Percentiles rank a stretch among this genome's conserved stretches.
These are phyloP conservation scores for Chaetodon trifasciatus DNA, from an alignment of 2,797 vertebrate genomes.

Conservation along the genomic window DNA sequence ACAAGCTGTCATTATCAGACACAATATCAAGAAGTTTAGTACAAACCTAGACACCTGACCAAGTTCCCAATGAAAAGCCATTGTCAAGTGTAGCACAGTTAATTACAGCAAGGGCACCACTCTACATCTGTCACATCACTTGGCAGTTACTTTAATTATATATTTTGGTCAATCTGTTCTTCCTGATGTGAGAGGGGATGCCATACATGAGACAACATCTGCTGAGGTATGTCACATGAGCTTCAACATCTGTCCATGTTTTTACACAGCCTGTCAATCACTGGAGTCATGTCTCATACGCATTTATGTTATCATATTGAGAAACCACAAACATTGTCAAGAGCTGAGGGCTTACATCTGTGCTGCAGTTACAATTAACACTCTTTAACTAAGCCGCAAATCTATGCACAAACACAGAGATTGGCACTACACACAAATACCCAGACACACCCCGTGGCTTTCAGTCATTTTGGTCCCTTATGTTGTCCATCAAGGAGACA, in stretches of 20 bases:
- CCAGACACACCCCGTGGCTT: conserved; percentile 78
- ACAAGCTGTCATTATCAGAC: conserved; percentile 24
- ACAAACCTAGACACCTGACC: conserved; percentile 65
- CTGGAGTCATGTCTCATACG: conserved; percentile 53
- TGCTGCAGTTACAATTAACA: conserved; percentile 66
- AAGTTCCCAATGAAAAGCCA: conserved; percentile 57
- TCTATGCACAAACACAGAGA: conserved; percentile 56
- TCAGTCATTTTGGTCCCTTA: conserved; percentile 85
- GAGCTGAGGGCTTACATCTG: conserved; percentile 71
- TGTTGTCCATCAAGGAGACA: conserved; percentile 85
- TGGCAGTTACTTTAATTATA: conserved; percentile 83
- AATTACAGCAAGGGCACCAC: conserved; percentile 79
- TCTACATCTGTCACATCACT: conserved; percentile 85
- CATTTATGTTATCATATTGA: conserved; percentile 68
- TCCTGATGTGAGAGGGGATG: conserved; percentile 84
- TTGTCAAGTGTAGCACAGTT: conserved; percentile 72
- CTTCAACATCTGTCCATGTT: conserved; percentile 85
- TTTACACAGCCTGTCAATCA: conserved; percentile 83
- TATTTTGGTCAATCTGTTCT: conserved; percentile 89
- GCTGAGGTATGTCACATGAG: conserved; percentile 83
- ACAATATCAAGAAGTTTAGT: conserved; percentile 27
- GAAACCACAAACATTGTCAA: conserved; percentile 64
- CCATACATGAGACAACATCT: conserved; percentile 85
- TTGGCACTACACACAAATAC: conserved; percentile 74
- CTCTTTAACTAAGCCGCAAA: conserved; percentile 41